Evolutionary conservation across 2,797 vertebrate species (phyloP).

Genomic region (Scolopax bukidnonensis): DNA sequence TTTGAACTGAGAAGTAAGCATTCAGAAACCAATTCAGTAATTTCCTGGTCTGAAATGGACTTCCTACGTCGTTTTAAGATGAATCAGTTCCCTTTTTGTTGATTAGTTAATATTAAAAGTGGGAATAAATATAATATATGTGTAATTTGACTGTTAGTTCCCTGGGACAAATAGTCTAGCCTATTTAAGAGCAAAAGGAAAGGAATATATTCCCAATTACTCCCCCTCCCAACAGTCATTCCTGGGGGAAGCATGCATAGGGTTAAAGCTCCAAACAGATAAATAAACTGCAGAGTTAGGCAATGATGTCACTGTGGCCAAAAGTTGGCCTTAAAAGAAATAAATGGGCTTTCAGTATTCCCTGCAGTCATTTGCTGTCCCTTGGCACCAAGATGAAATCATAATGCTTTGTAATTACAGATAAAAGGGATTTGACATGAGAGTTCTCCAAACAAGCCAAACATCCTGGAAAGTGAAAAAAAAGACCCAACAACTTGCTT

Average conservation of each 20-base stretch:
- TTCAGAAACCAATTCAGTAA: no score
- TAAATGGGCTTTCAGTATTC: constrained; percentile 22
- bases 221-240: not conserved
- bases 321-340: constrained; percentile 1
- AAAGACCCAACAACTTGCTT: not conserved
- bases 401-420: constrained; percentile 50
- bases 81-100: not conserved
- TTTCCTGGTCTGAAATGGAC: not conserved
- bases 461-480: constrained; percentile 32
- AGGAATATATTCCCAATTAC: not conserved
- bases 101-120: not conserved
- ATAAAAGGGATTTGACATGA: constrained; percentile 42
- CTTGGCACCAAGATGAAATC: constrained; percentile 57
- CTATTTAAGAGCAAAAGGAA: not conserved
- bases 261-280: constrained; percentile 33
- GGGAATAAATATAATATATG: not conserved
- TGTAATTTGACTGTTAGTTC: not conserved
- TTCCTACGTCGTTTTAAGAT: not conserved
- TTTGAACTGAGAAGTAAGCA: not conserved
- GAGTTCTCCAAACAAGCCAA: constrained; percentile 56
- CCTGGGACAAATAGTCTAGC: not conserved
- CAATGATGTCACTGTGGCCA: constrained; percentile 42
- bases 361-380: constrained; percentile 25
- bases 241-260: not conserved
- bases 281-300: not conserved